A percentile compares a stretch with the other conserved stretches of the same genome.
Evolutionary conservation across 2,797 vertebrate species (phyloP).

Genomic region (Morus bassanus): DNA sequence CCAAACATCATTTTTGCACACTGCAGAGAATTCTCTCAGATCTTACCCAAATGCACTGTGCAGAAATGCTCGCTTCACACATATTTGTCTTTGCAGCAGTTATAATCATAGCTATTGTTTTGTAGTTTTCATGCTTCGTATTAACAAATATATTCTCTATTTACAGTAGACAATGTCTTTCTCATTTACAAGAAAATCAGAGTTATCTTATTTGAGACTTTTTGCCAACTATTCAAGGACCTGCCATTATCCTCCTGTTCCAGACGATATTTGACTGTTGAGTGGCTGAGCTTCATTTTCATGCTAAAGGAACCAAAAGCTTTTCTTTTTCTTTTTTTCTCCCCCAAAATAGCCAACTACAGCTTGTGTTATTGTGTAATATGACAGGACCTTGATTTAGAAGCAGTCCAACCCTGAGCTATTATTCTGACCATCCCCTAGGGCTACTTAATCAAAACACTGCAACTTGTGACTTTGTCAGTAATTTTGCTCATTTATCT

Average conservation of each 20-base stretch:
- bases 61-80: neutral
- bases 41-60: neutral
- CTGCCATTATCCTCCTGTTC: neutral
- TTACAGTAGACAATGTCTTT: neutral
- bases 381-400: constrained; percentile 54
- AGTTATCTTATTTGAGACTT: neutral
- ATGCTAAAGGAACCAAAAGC: neutral
- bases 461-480: constrained; percentile 68
- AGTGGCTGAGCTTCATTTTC: neutral
- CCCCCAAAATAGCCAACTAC: neutral
- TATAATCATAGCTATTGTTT: neutral
- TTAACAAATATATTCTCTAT: neutral
- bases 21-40: neutral
- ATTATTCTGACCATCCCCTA: constrained; percentile 70
- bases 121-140: neutral
- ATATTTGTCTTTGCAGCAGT: neutral
- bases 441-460: constrained; percentile 73
- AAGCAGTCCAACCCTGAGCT: constrained; percentile 50
- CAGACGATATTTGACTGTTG: neutral
- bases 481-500: constrained; percentile 78
- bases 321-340: neutral
- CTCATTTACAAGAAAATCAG: constrained; percentile 1
- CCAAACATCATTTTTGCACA: neutral
- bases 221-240: neutral
- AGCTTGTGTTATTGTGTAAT: constrained; percentile 25